Conservation (phyloP, 2,888 invertebrate genomes). For the Coenonympha glycerion region DNA sequence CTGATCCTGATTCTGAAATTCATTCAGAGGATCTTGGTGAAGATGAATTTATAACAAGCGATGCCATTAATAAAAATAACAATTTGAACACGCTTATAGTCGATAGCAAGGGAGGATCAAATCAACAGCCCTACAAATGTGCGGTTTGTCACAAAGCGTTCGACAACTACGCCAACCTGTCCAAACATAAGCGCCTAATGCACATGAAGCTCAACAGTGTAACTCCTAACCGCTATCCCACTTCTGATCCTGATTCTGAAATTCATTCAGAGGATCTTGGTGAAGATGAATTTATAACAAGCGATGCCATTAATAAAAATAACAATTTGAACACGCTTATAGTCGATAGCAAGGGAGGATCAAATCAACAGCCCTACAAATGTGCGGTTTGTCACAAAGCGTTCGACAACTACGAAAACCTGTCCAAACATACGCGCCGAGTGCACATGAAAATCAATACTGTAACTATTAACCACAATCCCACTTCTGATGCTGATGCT, state of each 20-base stretch:
- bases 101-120: too few relatives aligned
- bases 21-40: conserved; percentile 2
- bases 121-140: conserved; percentile 76
- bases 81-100: too few relatives aligned
- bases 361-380: conserved; percentile 72
- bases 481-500: conserved; percentile 9
- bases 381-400: conserved; percentile 74
- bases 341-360: too few relatives aligned
- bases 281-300: conserved; percentile 1
- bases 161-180: conserved; percentile 74
- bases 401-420: conserved; percentile 76
- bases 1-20: conserved; percentile 9
- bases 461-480: conserved; percentile 23
- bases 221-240: conserved; percentile 21
- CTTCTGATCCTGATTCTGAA: conserved; percentile 10
- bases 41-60: background rate
- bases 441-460: conserved; percentile 49
- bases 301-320: background rate
- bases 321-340: too few relatives aligned
- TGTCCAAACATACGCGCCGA: conserved; percentile 70
- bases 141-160: conserved; percentile 73
- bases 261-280: background rate
- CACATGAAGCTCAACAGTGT: conserved; percentile 46
- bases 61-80: background rate
- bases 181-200: conserved; percentile 68